Base-by-base conservation (phyloP, 2,113 vertebrate species). In the Corvus cornix region DNA sequence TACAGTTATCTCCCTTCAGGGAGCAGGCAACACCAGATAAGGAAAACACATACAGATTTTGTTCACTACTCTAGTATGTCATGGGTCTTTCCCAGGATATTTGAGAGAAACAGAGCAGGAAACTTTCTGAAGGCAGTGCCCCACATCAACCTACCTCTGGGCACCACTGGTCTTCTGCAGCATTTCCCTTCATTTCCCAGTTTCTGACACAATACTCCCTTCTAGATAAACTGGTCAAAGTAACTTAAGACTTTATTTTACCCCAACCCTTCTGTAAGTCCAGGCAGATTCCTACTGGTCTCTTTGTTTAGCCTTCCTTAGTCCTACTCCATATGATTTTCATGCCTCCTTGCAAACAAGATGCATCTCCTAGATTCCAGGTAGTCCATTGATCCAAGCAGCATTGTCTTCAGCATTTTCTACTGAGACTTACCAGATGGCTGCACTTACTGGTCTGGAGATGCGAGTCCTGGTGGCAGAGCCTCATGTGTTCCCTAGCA, bases 21-120 rank as follows among this genome's bases (percentile, higher is more conserved):
- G 41, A 59, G 48, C 19, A 66, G 37, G 17, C 0, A 0, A 52
- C 33, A n/a, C 11, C n/a, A 62, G 59, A 24, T 2, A 68, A 27
- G 58, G 53, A 89, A 87, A 91, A 56, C 9, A 49, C 7, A 31
- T 3, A 13, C 13, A 80, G 51, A 63, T 78, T 91, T 87, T 85
- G 13, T 72, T 93, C 35, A 30, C 5, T 51, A 2, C 33, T 91
- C 44, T 55, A 82, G 17, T 67, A 51, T 5, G 4, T 58, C 4
- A 2, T 9, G 26, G 52, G 27, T 84, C 37, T 93, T 84, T 86
- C 59, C 85, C 35, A 67, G 39, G 64, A 12, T 78, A 35, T 72
- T 49, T 85, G 56, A 87, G 14, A 70, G n/a, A 78, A 81, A 70
- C 33, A 78, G 63, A 39, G 6, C 55, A 93, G 66, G 27, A 79